A percentile compares a stretch with the other conserved stretches of the same genome.
phyloP scores from a whole-genome alignment of 2,797 vertebrate genomes.

The Melanotaenia pygmaea region DNA sequence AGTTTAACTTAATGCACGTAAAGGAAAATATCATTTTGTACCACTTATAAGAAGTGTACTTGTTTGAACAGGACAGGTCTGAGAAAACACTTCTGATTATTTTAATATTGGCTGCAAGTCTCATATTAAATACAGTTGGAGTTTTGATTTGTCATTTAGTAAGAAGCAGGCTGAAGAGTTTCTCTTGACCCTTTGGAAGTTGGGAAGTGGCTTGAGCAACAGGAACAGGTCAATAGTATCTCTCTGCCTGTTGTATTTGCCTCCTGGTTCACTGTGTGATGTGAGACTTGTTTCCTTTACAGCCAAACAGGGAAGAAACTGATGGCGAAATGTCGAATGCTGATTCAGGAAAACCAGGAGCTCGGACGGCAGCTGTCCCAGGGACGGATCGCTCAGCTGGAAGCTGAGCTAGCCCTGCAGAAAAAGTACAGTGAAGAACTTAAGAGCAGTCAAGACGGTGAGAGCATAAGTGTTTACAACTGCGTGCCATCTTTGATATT shows the following conservation, averaged over 20 bases:
- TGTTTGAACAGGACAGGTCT: slow-evolving; percentile 27
- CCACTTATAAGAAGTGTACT: slow-evolving; percentile 1
- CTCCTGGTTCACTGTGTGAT: slow-evolving; percentile 91
- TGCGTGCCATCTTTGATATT: neutral
- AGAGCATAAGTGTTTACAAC: slow-evolving; percentile 60
- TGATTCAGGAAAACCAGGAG: slow-evolving; percentile 99
- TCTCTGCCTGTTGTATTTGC: slow-evolving; percentile 53
- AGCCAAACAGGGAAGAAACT: slow-evolving; percentile 99
- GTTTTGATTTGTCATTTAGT: slow-evolving; percentile 11
- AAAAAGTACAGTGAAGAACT: slow-evolving; percentile 99
- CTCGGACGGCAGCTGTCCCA: slow-evolving; percentile 98
- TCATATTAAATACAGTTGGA: slow-evolving; percentile 1
- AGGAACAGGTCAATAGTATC: slow-evolving; percentile 28
- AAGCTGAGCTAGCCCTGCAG: slow-evolving; percentile 98
- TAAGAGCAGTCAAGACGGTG: slow-evolving; percentile 99
- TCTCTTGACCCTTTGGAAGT: slow-evolving; percentile 12
- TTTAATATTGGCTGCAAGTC: slow-evolving; percentile 3
- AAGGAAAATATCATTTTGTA: slow-evolving; percentile 12
- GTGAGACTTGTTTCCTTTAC: slow-evolving; percentile 98
- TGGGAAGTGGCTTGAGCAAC: slow-evolving; percentile 29
- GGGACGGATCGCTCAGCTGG: slow-evolving; percentile 98
- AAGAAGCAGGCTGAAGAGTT: slow-evolving; percentile 4
- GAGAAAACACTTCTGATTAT: slow-evolving; percentile 9
- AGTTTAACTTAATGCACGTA: neutral
- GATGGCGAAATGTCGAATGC: slow-evolving; percentile 99